phyloP scores from a whole-genome alignment of 2,113 vertebrate genomes.

The Tilapia sparmanii region DNA sequence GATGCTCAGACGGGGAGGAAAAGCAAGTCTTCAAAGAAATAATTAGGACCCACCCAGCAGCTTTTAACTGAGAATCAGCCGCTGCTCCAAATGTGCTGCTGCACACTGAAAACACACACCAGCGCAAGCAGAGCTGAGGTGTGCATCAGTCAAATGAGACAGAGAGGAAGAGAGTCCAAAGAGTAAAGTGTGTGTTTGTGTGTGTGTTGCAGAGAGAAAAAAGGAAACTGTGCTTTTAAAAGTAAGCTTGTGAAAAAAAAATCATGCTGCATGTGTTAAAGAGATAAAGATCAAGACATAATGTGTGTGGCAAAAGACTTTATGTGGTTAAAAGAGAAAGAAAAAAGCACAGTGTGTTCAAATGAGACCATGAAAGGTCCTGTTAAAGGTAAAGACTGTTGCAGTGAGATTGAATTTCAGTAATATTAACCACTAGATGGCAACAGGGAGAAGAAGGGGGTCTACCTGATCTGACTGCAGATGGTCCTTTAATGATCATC shows the following conservation, averaged over 20 bases:
- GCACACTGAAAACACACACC: conserved; percentile 29
- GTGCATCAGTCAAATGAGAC: neutral
- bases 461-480: neutral
- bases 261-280: neutral
- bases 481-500: neutral
- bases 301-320: neutral
- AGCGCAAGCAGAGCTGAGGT: neutral
- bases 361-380: neutral
- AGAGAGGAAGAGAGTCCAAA: neutral
- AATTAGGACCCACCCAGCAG: conserved; percentile 59
- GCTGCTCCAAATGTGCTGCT: conserved; percentile 23
- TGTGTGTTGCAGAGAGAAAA: neutral
- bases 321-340: neutral
- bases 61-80: conserved; percentile 46
- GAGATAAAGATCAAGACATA: neutral
- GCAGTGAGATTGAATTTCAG: neutral
- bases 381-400: neutral
- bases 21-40: conserved; percentile 63
- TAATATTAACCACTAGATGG: conserved; percentile 64
- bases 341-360: neutral
- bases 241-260: neutral
- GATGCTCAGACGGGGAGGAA: conserved; percentile 54
- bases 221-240: neutral
- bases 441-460: conserved; percentile 46
- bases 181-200: neutral